Conservation (phyloP, 2,113 vertebrate species). For the Paratilapia polleni region DNA sequence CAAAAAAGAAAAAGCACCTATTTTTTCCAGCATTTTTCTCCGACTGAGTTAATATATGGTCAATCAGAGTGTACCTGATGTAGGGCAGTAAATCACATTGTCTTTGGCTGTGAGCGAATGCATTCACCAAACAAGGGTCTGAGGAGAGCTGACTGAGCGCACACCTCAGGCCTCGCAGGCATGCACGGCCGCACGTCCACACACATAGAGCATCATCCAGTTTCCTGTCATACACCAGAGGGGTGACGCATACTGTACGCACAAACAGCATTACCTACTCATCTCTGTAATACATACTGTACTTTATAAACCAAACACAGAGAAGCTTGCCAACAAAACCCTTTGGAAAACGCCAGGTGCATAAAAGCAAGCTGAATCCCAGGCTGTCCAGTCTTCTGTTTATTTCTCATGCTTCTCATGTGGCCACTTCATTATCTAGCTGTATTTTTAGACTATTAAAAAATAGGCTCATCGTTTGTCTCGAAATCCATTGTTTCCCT, state of each 20-base stretch:
- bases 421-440: not conserved
- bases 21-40: slow-evolving; percentile 22
- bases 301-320: not conserved
- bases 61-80: slow-evolving; percentile 54
- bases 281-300: not conserved
- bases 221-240: not conserved
- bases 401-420: not conserved
- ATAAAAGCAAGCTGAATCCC: not conserved
- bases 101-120: slow-evolving; percentile 34
- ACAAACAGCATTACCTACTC: not conserved
- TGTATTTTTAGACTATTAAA: not conserved
- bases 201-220: not conserved
- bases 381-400: not conserved
- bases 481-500: not conserved
- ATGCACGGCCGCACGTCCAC: slow-evolving; percentile 7
- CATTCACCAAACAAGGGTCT: slow-evolving; percentile 79
- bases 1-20: not conserved
- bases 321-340: not conserved
- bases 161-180: slow-evolving; percentile 8
- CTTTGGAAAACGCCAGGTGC: not conserved
- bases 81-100: slow-evolving; percentile 49
- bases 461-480: not conserved
- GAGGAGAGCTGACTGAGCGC: slow-evolving; percentile 26
- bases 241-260: not conserved
- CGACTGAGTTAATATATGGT: slow-evolving; percentile 21